These are phyloP conservation scores for Nerophis lumbriciformis DNA, from an alignment of 2,113 vertebrate species.

Conservation along the genomic window DNA sequence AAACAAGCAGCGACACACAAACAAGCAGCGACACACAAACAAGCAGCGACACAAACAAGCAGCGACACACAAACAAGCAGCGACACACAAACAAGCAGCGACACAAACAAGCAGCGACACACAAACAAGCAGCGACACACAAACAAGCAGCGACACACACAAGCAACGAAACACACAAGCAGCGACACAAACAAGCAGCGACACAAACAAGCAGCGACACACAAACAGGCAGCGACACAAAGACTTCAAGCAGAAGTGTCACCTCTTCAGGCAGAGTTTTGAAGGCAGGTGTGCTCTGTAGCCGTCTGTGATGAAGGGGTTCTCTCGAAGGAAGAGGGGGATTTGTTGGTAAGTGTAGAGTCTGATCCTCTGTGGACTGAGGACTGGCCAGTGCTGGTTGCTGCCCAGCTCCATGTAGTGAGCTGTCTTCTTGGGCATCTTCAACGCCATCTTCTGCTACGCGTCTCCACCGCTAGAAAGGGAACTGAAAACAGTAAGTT, in stretches of 20 bases:
- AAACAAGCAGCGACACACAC: too few relatives aligned
- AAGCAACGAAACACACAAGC: too few relatives aligned
- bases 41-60: too few relatives aligned
- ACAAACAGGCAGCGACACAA: too few relatives aligned
- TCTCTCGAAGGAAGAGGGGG: slow-evolving; percentile 90
- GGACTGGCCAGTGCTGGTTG: slow-evolving; percentile 92
- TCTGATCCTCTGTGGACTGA: slow-evolving; percentile 87
- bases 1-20: too few relatives aligned
- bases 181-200: too few relatives aligned
- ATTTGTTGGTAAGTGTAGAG: slow-evolving; percentile 96
- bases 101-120: too few relatives aligned
- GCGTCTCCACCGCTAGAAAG: neutral
- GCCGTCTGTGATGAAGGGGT: slow-evolving; percentile 96
- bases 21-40: too few relatives aligned
- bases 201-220: too few relatives aligned
- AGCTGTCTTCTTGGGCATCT: slow-evolving; percentile 85
- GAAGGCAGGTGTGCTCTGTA: slow-evolving; percentile 95
- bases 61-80: too few relatives aligned
- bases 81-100: too few relatives aligned
- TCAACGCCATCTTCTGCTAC: slow-evolving; percentile 51
- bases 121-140: too few relatives aligned
- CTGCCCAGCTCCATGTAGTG: slow-evolving; percentile 93
- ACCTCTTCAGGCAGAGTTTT: slow-evolving; percentile 92
- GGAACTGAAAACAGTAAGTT: slow-evolving; percentile 5
- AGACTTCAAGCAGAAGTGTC: neutral